Evolutionary conservation across 2,888 invertebrate species (phyloP).

Genomic region (Neuroscelio doddi): DNA sequence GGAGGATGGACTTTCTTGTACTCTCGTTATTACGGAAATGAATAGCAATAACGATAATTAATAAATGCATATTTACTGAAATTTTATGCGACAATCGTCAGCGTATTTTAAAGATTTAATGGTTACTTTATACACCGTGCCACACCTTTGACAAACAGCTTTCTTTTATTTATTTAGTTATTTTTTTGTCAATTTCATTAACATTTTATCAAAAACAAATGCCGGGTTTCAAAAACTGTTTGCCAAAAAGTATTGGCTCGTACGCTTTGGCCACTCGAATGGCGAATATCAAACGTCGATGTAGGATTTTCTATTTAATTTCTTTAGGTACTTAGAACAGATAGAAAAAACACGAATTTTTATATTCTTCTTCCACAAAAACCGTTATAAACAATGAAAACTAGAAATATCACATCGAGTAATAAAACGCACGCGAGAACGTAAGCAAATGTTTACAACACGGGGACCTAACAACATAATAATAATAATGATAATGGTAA

Average conservation of each 20-base stretch:
- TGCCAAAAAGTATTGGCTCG: slow-evolving; percentile 33
- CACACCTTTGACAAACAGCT: slow-evolving; percentile 13
- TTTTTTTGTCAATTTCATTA: slow-evolving; percentile 22
- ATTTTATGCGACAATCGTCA: slow-evolving; percentile 68
- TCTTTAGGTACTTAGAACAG: slow-evolving; percentile 2
- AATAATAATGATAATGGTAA: slow-evolving; percentile 48
- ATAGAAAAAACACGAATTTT: slow-evolving; percentile 29
- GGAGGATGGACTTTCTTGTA: too few relatives aligned
- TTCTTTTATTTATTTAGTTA: slow-evolving; percentile 10
- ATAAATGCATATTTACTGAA: slow-evolving; percentile 69
- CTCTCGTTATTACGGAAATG: slow-evolving; percentile 36
- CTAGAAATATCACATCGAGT: slow-evolving; percentile 67
- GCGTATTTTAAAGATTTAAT: slow-evolving; percentile 66
- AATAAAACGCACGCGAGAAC: slow-evolving; percentile 61
- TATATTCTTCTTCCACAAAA: slow-evolving; percentile 8
- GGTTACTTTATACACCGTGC: slow-evolving; percentile 29
- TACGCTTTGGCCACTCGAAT: slow-evolving; percentile 28
- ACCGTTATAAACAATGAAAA: slow-evolving; percentile 57
- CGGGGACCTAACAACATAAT: slow-evolving; percentile 50
- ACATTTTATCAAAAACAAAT: slow-evolving; percentile 15
- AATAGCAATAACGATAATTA: slow-evolving; percentile 59
- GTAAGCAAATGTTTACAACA: slow-evolving; percentile 58
- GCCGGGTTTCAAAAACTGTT: slow-evolving; percentile 7
- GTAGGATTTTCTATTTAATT: not conserved
- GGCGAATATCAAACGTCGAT: slow-evolving; percentile 28